Evolutionary conservation across 2,888 invertebrate genomes (phyloP).

Genomic region (Megastigmus dorsalis): DNA sequence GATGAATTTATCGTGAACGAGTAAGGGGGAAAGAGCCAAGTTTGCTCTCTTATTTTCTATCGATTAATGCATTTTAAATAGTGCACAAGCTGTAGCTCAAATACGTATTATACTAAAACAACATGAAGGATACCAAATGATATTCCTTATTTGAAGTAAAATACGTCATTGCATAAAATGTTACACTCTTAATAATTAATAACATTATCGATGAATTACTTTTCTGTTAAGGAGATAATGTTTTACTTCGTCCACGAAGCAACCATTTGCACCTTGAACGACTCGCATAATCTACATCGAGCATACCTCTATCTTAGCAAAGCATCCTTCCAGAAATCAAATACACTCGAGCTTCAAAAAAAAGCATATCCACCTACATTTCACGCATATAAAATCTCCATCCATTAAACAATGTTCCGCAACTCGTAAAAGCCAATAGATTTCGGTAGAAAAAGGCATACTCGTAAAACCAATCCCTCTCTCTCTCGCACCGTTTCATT

Average conservation of each 20-base stretch:
- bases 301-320: neutral
- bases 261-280: too few species aligned
- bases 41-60: slow-evolving; percentile 40
- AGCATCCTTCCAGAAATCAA: neutral
- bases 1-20: slow-evolving; percentile 47
- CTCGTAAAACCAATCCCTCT: slow-evolving; percentile 16
- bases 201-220: too few species aligned
- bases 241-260: too few species aligned
- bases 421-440: neutral
- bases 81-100: too few species aligned
- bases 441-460: slow-evolving; percentile 28
- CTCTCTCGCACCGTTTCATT: slow-evolving; percentile 37
- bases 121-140: too few species aligned
- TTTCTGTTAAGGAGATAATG: too few species aligned
- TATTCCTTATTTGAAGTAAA: too few species aligned
- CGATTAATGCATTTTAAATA: too few species aligned
- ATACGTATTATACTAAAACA: too few species aligned
- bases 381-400: slow-evolving; percentile 43
- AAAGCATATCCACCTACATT: slow-evolving; percentile 42
- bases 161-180: too few species aligned
- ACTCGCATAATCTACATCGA: too few species aligned
- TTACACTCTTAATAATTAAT: too few species aligned
- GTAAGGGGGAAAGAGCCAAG: slow-evolving; percentile 16
- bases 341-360: neutral
- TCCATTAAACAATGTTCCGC: slow-evolving; percentile 8